Evolutionary conservation across 2,113 vertebrate genomes (phyloP).

Genomic region (Oxyura jamaicensis): DNA sequence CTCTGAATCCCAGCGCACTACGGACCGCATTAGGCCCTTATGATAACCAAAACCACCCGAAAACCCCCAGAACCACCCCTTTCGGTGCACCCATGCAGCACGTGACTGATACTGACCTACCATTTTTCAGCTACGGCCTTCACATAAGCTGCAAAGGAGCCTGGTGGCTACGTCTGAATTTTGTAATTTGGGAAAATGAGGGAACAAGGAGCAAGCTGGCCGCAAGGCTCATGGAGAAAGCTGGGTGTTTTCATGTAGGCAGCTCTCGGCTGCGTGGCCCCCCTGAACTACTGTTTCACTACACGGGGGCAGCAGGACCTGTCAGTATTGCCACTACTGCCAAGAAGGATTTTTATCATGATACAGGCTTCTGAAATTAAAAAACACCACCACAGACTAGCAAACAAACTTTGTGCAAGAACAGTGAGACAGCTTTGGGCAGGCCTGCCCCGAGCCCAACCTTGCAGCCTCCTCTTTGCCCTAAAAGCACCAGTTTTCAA

Average conservation of each 20-base stretch:
- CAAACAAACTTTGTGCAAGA: not conserved
- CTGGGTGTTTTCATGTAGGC: not conserved
- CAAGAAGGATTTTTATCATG: not conserved
- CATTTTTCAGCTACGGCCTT: not conserved
- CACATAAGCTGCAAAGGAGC: rapidly evolving
- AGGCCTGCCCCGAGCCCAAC: not conserved
- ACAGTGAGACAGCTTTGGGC: not conserved
- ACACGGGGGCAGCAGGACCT: not conserved
- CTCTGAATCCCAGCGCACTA: not conserved
- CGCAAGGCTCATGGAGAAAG: not conserved
- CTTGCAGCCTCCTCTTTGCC: not conserved
- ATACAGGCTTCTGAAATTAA: not conserved
- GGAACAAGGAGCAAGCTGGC: not conserved
- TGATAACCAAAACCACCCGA: not conserved
- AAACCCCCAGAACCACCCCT: not conserved
- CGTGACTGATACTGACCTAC: rapidly evolving
- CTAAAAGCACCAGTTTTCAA: not conserved
- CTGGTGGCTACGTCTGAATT: not conserved
- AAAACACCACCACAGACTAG: not conserved
- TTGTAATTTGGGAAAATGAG: not conserved
- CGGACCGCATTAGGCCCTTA: rapidly evolving
- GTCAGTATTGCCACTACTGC: not conserved
- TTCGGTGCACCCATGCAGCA: not conserved
- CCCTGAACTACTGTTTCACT: not conserved
- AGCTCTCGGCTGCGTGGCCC: not conserved